Evolutionary conservation across 2,113 vertebrate species (phyloP), one percentile per base, ranked within the genome.

Genomic region (Petrocephalus microphthalmus): DNA sequence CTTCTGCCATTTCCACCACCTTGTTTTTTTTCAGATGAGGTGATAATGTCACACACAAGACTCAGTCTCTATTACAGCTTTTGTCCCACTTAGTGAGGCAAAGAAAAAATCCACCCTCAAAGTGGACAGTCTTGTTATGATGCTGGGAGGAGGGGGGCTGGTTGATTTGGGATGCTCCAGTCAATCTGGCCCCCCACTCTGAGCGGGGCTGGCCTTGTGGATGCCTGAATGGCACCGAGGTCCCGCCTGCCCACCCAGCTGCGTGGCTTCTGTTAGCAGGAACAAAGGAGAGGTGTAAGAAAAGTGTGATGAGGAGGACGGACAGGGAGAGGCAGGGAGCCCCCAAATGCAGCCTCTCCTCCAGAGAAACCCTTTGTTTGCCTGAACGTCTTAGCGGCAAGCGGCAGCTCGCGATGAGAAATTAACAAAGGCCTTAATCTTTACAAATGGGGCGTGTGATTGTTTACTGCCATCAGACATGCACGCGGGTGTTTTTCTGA

Each of bases 371-470:
- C 95, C 94, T 97, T 97, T 97, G 97, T 98, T 96, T 96, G 94
- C 96, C 97, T 98, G 96, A 97, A 94, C 92, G 93, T 91, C 95
- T 96, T 95, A 97, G 96, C 93, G 96, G 96, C 97, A 96, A 98
- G 96, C 96, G 97, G 97, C 97, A 98, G 98, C 96, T 98, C 98
- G 96, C 96, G 95, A 97, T 97, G 97, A 97, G 98, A 98, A 97
- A 97, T 99, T 97, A 98, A 99, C 98, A 97, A 98, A 97, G 96
- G 95, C 95, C 96, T 97, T 96, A 97, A 97, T 98, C 97, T 97
- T 98, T 97, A 97, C 96, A 96, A 97, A 96, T 95, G 95, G 95
- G 94, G 95, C 93, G 94, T 96, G 97, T 97, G 97, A 97, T 97
- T 96, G 95, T 92, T 91, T 91, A n/a, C 90, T 82, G 13, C 5